Evolutionary conservation across 2,888 invertebrate genomes (phyloP), one percentile per base, ranked within the genome.

Genomic region (Seira musarum): DNA sequence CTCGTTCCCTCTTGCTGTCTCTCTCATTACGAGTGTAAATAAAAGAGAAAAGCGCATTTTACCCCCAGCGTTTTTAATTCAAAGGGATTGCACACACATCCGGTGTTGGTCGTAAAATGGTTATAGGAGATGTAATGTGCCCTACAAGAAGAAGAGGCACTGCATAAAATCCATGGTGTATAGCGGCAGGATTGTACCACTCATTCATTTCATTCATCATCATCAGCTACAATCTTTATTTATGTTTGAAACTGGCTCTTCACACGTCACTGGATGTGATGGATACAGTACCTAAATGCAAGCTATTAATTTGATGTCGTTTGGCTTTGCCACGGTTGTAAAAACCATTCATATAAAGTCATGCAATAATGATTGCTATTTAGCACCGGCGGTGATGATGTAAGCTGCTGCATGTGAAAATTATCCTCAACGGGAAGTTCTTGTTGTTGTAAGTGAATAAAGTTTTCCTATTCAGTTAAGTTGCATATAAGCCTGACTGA

Each of bases 351-450:
- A 13, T 22, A 35, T 63, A 22, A 63, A 63, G 71, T 71, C 40
- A 40, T 63, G 46, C 71, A 71, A 22, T 60, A 70, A 63, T 63
- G 61, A 63, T 63, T 30, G 30, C 63, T 35, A 71, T 71, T 71
- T 60, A 35, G 63, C 63, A 71, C 35, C 22, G 40, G 5, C 57
- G 6, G 17, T 57, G 57, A 5, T 57, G n/a, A n/a, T n/a, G 17
- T n/a, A 57, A n/a, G 5, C 57, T 13, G 57, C 10, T 17, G 5
- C n/a, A 57, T 57, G 40, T 40, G 40, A n/a, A n/a, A 8, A 57
- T 57, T 57, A n/a, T 57, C 3, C 10, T 3, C 57, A 57, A 57
- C 6, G 57, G 10, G 57, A 57, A 57, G 17, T n/a, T n/a, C n/a
- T n/a, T 40, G 13, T 40, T 40, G n/a, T 8, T 57, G 10, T 15